Evolutionary conservation across 2,113 vertebrate species (phyloP).

Genomic region (Charina bottae): DNA sequence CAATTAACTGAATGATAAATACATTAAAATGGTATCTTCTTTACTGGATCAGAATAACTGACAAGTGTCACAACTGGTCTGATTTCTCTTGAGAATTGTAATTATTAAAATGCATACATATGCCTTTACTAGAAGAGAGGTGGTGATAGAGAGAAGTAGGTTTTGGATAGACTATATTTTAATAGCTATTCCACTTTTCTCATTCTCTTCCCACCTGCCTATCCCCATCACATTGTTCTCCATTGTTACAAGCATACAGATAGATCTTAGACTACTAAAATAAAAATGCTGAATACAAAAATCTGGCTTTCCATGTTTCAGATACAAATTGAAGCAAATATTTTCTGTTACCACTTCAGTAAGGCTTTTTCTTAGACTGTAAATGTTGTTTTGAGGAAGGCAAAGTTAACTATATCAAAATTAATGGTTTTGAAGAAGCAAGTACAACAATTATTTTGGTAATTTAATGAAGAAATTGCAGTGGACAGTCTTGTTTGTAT

Average conservation of each 20-base stretch:
- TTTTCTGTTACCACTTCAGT: constrained; percentile 18
- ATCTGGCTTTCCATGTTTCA: constrained; percentile 55
- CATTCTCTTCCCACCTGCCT: constrained; percentile 19
- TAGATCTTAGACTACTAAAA: constrained; percentile 50
- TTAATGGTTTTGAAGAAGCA: constrained; percentile 11
- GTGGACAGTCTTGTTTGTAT: constrained; percentile 60
- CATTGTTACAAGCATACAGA: constrained; percentile 49
- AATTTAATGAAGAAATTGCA: constrained; percentile 61
- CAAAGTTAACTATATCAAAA: constrained; percentile 7
- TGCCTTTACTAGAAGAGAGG: constrained; percentile 20
- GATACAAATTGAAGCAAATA: constrained; percentile 44
- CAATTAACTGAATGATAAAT: constrained; percentile 33
- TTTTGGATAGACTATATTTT: constrained; percentile 62
- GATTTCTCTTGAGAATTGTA: constrained; percentile 36
- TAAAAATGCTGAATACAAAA: constrained; percentile 51
- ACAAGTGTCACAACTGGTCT: constrained; percentile 7
- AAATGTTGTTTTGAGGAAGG: constrained; percentile 7
- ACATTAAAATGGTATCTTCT: constrained; percentile 25
- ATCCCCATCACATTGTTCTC: constrained; percentile 52
- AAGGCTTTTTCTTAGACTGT: neutral
- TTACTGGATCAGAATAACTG: neutral
- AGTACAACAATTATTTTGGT: constrained; percentile 39
- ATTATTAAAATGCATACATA: constrained; percentile 40
- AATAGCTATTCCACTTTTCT: constrained; percentile 39
- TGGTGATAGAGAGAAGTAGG: constrained; percentile 21